Evolutionary conservation across 2,888 invertebrate species (phyloP).

Genomic region (Rambutsinella grinnellia): DNA sequence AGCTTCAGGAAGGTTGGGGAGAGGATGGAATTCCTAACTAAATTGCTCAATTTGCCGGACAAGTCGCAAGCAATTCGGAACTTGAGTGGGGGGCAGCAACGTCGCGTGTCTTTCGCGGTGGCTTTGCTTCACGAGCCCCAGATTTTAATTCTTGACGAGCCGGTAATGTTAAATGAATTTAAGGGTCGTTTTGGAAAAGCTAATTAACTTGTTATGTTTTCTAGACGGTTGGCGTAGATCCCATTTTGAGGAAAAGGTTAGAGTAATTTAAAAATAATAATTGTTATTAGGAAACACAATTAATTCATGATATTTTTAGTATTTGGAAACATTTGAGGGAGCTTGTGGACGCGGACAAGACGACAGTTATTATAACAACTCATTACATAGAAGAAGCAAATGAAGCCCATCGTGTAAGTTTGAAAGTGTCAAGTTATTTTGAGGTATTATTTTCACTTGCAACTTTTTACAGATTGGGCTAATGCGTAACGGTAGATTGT

Average conservation of each 20-base stretch:
- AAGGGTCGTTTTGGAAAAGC: too few relatives aligned
- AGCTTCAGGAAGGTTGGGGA: constrained; percentile 83
- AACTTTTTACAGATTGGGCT: constrained; percentile 73
- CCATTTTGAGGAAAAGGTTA: constrained; percentile 86
- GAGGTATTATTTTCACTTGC: background rate
- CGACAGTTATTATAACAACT: constrained; percentile 94
- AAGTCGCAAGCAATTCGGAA: constrained; percentile 85
- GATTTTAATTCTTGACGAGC: constrained; percentile 90
- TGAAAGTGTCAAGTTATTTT: background rate
- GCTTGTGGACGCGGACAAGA: constrained; percentile 89
- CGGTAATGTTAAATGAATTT: too few relatives aligned
- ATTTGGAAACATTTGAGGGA: constrained; percentile 95
- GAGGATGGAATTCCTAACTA: constrained; percentile 86
- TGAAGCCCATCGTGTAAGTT: constrained; percentile 85
- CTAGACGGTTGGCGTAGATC: constrained; percentile 89
- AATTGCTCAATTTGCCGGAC: constrained; percentile 91
- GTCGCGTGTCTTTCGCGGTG: constrained; percentile 91
- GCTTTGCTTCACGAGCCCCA: constrained; percentile 94
- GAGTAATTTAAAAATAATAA: too few relatives aligned
- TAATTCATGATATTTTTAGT: constrained; percentile 68
- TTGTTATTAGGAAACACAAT: too few relatives aligned
- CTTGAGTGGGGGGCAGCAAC: constrained; percentile 90
- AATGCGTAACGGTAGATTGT: constrained; percentile 90
- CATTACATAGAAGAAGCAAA: constrained; percentile 97
- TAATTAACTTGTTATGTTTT: background rate